phyloP scores from a whole-genome alignment of 1,140 invertebrate genomes.

The Drosophila kanapiae region DNA sequence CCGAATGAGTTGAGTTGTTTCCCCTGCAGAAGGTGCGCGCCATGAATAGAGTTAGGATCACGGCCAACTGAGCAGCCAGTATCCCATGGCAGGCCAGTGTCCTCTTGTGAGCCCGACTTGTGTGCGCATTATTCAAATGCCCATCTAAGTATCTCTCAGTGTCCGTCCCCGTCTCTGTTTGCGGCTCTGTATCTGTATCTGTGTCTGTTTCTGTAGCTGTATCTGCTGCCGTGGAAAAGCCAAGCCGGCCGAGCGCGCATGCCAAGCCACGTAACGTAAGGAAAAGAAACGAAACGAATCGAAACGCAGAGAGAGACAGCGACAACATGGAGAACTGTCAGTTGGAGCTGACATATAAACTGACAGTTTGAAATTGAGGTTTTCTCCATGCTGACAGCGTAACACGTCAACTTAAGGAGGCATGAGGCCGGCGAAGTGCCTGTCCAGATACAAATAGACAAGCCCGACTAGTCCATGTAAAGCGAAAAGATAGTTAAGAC shows the following conservation, averaged over 20 bases:
- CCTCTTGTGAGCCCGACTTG: slow-evolving; percentile 53
- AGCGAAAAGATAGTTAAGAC: slow-evolving; percentile 66
- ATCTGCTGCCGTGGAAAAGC: slow-evolving; percentile 38
- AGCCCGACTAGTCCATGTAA: slow-evolving; percentile 49
- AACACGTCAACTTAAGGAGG: slow-evolving; percentile 83
- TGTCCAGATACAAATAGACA: slow-evolving; percentile 84
- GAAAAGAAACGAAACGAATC: slow-evolving; percentile 45
- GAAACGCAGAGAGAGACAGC: slow-evolving; percentile 51
- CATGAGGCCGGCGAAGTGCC: slow-evolving; percentile 78
- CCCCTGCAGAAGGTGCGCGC: slow-evolving; percentile 41
- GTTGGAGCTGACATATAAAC: slow-evolving; percentile 82
- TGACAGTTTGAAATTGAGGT: slow-evolving; percentile 84
- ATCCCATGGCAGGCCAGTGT: slow-evolving; percentile 34
- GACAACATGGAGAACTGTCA: slow-evolving; percentile 78
- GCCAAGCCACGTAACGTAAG: slow-evolving; percentile 44
- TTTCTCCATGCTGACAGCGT: slow-evolving; percentile 83
- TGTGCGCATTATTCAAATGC: slow-evolving; percentile 76
- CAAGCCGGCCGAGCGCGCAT: slow-evolving; percentile 37
- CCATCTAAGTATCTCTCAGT: slow-evolving; percentile 65
- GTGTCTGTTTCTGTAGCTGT: slow-evolving; percentile 29
- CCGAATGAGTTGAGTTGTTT: slow-evolving; percentile 40
- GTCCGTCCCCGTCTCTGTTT: slow-evolving; percentile 19
- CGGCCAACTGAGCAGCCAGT: slow-evolving; percentile 46
- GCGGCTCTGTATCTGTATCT: slow-evolving; percentile 14
- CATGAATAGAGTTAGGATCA: slow-evolving; percentile 54